These are phyloP conservation scores for Echeneis naucrates DNA, from an alignment of 2,797 vertebrate genomes.

Conservation along the genomic window DNA sequence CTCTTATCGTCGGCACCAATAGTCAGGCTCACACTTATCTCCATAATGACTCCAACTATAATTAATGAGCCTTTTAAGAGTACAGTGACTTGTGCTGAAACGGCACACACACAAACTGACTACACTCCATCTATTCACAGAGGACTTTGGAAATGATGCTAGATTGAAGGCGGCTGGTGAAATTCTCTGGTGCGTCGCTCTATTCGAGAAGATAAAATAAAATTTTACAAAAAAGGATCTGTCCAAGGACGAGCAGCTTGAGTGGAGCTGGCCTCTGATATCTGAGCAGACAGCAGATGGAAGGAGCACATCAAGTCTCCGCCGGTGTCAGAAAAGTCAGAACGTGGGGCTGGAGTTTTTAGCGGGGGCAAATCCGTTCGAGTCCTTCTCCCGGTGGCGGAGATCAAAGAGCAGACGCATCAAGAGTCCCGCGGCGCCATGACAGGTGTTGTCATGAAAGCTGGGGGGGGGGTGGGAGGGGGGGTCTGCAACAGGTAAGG, in stretches of 20 bases:
- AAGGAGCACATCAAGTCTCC: conserved; percentile 32
- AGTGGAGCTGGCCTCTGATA: conserved; percentile 39
- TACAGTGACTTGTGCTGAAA: conserved; percentile 54
- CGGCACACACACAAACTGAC: conserved; percentile 25
- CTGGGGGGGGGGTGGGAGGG: conserved; percentile 10
- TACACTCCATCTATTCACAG: conserved; percentile 36
- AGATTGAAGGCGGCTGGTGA: conserved; percentile 34
- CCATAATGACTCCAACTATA: conserved; percentile 73
- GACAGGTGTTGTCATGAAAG: conserved; percentile 54
- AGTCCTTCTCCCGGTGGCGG: conserved; percentile 18
- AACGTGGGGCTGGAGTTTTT: neutral
- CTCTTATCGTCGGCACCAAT: conserved; percentile 68
- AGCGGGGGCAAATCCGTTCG: neutral
- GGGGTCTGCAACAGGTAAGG: conserved; percentile 11
- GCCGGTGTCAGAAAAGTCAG: conserved; percentile 24
- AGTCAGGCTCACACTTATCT: conserved; percentile 74
- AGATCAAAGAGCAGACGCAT: conserved; percentile 65
- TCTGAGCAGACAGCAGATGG: conserved; percentile 44
- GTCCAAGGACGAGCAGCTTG: conserved; percentile 42
- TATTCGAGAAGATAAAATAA: conserved; percentile 19
- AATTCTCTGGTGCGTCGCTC: conserved; percentile 34
- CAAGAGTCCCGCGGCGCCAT: conserved; percentile 33
- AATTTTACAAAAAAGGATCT: neutral
- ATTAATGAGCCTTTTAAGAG: conserved; percentile 77
- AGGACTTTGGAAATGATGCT: conserved; percentile 29